Conservation (phyloP, 2,888 invertebrate genomes). For the Lochmaea capreae region DNA sequence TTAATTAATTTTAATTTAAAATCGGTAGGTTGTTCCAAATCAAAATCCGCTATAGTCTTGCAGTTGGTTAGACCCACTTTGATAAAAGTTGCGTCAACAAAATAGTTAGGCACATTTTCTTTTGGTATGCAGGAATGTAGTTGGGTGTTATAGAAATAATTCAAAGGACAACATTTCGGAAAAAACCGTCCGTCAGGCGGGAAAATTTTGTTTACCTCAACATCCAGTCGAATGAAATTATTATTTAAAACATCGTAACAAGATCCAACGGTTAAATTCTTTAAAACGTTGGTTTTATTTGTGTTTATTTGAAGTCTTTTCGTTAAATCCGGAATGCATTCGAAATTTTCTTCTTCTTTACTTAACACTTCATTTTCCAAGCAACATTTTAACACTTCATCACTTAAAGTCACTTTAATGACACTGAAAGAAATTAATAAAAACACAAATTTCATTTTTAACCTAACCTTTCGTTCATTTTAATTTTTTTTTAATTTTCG, state of each 20-base stretch:
- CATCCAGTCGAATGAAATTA: slow-evolving; percentile 24
- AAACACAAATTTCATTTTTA: slow-evolving; percentile 18
- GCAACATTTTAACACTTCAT: slow-evolving; percentile 36
- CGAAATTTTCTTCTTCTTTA: slow-evolving; percentile 5
- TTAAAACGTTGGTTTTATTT: slow-evolving; percentile 26
- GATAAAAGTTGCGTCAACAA: slow-evolving; percentile 47
- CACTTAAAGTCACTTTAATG: slow-evolving; percentile 20
- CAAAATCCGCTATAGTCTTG: slow-evolving; percentile 50
- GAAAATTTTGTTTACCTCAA: slow-evolving; percentile 17
- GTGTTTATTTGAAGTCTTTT: slow-evolving; percentile 33
- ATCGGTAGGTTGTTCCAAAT: slow-evolving; percentile 16
- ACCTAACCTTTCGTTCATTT: neutral
- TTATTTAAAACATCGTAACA: slow-evolving; percentile 36
- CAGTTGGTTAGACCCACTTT: slow-evolving; percentile 54
- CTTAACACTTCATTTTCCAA: slow-evolving; percentile 13
- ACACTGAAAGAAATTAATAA: slow-evolving; percentile 5
- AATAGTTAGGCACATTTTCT: slow-evolving; percentile 29
- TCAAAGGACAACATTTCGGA: slow-evolving; percentile 57
- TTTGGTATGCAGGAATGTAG: slow-evolving; percentile 49
- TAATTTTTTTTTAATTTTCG: slow-evolving; percentile 13
- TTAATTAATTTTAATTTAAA: slow-evolving; percentile 15
- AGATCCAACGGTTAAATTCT: slow-evolving; percentile 3
- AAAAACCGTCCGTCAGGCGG: slow-evolving; percentile 36
- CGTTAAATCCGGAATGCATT: slow-evolving; percentile 30
- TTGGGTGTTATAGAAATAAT: slow-evolving; percentile 47